Evolutionary conservation across 2,888 invertebrate genomes (phyloP).

Genomic region (Orthosia cruda): DNA sequence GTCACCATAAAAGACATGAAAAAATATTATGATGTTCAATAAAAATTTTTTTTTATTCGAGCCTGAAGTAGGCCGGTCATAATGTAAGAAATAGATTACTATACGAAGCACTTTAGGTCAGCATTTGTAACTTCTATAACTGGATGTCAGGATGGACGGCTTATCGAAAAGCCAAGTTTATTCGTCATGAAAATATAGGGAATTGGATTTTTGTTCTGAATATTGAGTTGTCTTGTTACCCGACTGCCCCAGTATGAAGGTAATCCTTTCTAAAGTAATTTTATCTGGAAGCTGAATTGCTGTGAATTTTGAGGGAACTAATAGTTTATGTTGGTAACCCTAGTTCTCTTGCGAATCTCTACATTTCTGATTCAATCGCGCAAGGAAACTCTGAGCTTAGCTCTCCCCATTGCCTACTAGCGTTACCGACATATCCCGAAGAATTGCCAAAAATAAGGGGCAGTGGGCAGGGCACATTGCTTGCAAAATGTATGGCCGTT

Average conservation of each 20-base stretch:
- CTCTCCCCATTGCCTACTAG: no score
- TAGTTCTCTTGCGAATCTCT: no score
- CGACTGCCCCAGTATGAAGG: background rate
- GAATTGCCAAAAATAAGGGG: no score
- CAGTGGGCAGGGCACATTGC: no score
- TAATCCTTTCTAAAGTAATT: background rate
- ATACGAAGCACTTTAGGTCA: constrained; percentile 55
- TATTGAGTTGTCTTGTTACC: background rate
- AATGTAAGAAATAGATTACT: constrained; percentile 60
- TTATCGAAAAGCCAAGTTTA: constrained; percentile 46
- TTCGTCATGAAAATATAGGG: constrained; percentile 20
- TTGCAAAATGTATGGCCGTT: no score
- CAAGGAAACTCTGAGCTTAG: no score
- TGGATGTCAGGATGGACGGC: constrained; percentile 19
- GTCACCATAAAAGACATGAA: constrained; percentile 70
- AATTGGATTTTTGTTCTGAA: constrained; percentile 21
- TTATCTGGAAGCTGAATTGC: no score
- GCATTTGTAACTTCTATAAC: constrained; percentile 51
- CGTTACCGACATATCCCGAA: no score
- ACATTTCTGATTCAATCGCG: no score
- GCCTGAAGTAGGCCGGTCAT: constrained; percentile 60
- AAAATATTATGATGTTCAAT: constrained; percentile 70
- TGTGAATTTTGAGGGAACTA: background rate
- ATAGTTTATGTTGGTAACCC: no score
- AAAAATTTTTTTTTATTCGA: constrained; percentile 71